These are phyloP conservation scores for Zaprionus kolodkinae DNA, from an alignment of 1,140 invertebrate species.

Conservation along the genomic window DNA sequence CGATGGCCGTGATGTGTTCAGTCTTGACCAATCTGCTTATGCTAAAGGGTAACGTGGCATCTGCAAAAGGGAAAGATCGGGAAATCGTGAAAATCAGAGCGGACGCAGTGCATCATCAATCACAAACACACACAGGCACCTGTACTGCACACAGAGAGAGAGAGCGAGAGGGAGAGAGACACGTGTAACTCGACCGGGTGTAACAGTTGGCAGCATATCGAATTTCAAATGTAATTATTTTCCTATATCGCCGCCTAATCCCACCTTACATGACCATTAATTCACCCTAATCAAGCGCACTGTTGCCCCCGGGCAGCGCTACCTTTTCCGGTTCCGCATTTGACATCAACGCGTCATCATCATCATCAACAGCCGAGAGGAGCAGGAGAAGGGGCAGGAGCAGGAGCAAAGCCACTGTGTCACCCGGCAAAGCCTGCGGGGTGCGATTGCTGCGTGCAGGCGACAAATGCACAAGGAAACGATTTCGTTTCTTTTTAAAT, in stretches of 20 bases:
- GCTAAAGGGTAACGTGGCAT: constrained; percentile 89
- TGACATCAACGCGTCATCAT: constrained; percentile 68
- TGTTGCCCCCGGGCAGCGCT: constrained; percentile 9
- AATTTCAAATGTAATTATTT: constrained; percentile 84
- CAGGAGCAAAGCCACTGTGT: constrained; percentile 30
- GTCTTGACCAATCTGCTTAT: constrained; percentile 88
- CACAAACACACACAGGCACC: constrained; percentile 51
- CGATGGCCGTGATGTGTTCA: constrained; percentile 86
- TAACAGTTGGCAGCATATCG: constrained; percentile 77
- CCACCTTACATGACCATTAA: constrained; percentile 84
- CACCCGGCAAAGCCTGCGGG: constrained; percentile 35
- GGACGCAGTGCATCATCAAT: constrained; percentile 57
- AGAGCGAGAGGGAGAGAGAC: neutral
- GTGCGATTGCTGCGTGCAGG: constrained; percentile 24
- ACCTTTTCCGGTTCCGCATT: constrained; percentile 48
- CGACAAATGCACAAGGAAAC: constrained; percentile 23
- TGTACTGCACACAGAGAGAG: constrained; percentile 32
- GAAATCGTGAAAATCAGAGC: constrained; percentile 54
- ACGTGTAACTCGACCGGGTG: neutral
- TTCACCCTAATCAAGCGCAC: constrained; percentile 82
- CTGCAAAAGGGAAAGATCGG: constrained; percentile 84
- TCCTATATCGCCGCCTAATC: constrained; percentile 83
- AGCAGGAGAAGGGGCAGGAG: constrained; percentile 18
- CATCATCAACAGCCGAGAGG: constrained; percentile 30
- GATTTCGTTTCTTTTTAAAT: neutral